These are phyloP conservation scores for Barnardius zonarius DNA, from an alignment of 2,113 vertebrate genomes.

Conservation along the genomic window DNA sequence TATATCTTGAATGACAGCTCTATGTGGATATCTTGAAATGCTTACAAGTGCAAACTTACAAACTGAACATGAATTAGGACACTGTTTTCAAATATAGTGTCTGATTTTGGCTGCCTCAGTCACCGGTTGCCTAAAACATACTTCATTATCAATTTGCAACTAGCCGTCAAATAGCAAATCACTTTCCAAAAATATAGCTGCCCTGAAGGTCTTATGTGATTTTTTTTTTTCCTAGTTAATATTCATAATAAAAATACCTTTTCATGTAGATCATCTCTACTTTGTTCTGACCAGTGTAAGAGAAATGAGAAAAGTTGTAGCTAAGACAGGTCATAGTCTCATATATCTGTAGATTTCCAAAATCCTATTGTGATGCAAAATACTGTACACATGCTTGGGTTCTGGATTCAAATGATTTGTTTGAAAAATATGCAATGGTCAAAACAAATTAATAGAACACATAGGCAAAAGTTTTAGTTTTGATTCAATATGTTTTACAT, in stretches of 20 bases:
- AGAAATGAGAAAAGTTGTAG: not conserved
- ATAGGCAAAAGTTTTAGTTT: not conserved
- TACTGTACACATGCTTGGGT: not conserved
- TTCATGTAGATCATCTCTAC: not conserved
- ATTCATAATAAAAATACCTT: not conserved
- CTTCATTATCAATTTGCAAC: not conserved
- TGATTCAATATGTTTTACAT: not conserved
- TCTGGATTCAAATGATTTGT: not conserved
- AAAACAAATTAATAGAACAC: not conserved
- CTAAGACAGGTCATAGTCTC: not conserved
- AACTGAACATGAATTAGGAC: not conserved
- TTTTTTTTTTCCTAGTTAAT: not conserved
- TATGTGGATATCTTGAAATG: not conserved
- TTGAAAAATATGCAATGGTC: not conserved
- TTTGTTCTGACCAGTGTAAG: not conserved
- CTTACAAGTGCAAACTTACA: not conserved
- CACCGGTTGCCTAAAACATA: not conserved
- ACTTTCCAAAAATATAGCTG: not conserved
- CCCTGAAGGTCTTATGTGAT: not conserved
- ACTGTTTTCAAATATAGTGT: not conserved
- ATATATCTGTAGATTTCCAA: not conserved
- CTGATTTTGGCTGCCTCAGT: not conserved
- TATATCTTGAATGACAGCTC: not conserved
- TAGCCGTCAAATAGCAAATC: not conserved
- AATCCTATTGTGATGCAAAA: not conserved